Base-by-base conservation (phyloP, 2,797 vertebrate species). In the Acanthis flammea region DNA sequence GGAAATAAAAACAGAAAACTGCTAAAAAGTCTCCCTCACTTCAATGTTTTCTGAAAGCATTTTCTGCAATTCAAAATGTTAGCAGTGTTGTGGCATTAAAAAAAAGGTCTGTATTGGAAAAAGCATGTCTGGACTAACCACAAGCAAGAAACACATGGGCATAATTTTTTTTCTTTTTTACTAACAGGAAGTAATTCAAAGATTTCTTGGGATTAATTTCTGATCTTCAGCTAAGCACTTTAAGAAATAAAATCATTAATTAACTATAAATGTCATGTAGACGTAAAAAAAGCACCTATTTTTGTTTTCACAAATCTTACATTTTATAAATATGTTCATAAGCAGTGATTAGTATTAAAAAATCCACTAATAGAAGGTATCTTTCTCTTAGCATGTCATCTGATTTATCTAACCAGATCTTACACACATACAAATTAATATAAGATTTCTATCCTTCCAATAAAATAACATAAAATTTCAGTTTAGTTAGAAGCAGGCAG, bases 181-280 rank as follows among this genome's bases (percentile, higher is more conserved):
- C 55, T 94, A 93, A 89, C 33, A 96, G 93, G 95, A 94, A 93
- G 37, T 91, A 96, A 95, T 61, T 79, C 27, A 80, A 95, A 93
- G 41, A 89, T 75, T 85, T 74, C 51, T 97, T 78, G 13, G 77
- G 30, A 91, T 87, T 92, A 94, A 94, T 97, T 97, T 94, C 74
- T 93, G 63, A 94, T 71, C 55, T 90, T 95, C 81, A 91, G 60
- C 47, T 82, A 86, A 74, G 75, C n/a, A 90, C 30, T 62, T 93
- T 45, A 63, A 63, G 74, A 88, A 80, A 82, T 23, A 86, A 51
- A 94, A 24, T 65, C 31, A 33, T 60, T 90, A 90, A 90, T 79
- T 79, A 83, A 87, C 31, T 39, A 57, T 66, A 97, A 86, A 83
- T 84, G 33, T 58, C 68, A 79, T 3, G 6, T 27, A 67, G 55